Conservation (phyloP, 2,797 vertebrate species). For the Triplophysa bombifrons region DNA sequence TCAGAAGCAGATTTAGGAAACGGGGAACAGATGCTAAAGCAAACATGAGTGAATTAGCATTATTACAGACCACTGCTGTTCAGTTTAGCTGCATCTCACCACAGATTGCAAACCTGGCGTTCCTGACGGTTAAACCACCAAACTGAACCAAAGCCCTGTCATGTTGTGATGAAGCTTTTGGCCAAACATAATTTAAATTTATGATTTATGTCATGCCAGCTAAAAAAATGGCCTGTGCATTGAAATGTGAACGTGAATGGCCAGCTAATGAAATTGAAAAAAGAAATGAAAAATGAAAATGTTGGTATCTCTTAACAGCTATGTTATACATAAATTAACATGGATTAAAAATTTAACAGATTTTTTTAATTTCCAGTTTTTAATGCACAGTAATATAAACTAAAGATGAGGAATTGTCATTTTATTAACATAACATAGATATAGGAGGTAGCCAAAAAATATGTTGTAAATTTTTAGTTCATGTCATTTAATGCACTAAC, state of each 20-base stretch:
- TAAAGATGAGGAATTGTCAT: no score
- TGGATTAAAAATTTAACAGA: no score
- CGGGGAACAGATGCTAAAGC: constrained; percentile 41
- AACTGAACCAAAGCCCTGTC: constrained; percentile 27
- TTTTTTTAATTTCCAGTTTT: neutral
- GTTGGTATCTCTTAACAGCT: no score
- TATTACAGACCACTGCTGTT: constrained; percentile 39
- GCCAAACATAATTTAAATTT: neutral
- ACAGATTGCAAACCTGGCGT: constrained; percentile 55
- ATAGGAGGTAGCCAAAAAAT: no score
- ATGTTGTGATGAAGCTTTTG: constrained; percentile 25
- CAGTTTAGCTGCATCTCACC: constrained; percentile 48
- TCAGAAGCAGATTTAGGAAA: constrained; percentile 52
- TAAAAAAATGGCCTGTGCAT: neutral
- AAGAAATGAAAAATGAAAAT: no score
- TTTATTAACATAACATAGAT: no score
- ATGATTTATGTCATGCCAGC: neutral
- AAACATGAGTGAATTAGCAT: constrained; percentile 46
- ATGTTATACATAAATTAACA: no score
- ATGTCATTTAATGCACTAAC: no score
- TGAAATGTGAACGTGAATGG: no score
- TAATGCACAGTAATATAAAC: neutral
- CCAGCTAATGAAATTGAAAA: no score
- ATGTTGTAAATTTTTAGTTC: no score
- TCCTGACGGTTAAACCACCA: constrained; percentile 42